A percentile compares a stretch with the other conserved stretches of the same genome.
Evolutionary conservation across 2,888 invertebrate species (phyloP).

Genomic region (Tipula helvola): DNA sequence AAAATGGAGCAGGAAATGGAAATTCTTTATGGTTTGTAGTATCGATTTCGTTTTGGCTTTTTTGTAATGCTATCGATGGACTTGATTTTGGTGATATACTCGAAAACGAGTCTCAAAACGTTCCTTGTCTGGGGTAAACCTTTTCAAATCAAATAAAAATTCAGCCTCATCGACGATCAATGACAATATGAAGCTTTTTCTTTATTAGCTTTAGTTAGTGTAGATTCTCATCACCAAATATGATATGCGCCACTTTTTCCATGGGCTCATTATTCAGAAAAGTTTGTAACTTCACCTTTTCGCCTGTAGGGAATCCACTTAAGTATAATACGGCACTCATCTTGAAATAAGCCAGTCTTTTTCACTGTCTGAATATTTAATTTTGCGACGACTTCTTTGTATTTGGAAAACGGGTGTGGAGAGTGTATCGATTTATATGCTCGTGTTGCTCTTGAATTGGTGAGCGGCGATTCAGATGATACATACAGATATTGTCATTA

Average conservation of each 20-base stretch:
- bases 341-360: constrained; percentile 69
- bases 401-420: background rate
- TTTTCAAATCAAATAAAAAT: constrained; percentile 23
- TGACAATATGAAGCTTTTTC: constrained; percentile 16
- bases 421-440: background rate
- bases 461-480: background rate
- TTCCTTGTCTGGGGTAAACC: background rate
- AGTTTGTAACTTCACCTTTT: constrained; percentile 53
- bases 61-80: constrained; percentile 16
- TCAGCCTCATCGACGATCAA: constrained; percentile 43
- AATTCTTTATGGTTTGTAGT: too few species aligned
- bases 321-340: constrained; percentile 69
- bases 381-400: constrained; percentile 26
- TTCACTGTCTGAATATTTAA: constrained; percentile 54
- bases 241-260: constrained; percentile 67
- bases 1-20: background rate
- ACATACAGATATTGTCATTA: background rate
- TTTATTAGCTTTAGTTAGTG: constrained; percentile 36
- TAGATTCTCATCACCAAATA: constrained; percentile 49
- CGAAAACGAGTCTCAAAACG: constrained; percentile 39
- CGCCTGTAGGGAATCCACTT: constrained; percentile 48
- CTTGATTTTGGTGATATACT: background rate
- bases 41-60: constrained; percentile 23
- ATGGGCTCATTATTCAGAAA: constrained; percentile 61
- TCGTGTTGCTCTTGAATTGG: background rate